phyloP scores from a whole-genome alignment of 2,113 vertebrate genomes.

The Pavo muticus region DNA sequence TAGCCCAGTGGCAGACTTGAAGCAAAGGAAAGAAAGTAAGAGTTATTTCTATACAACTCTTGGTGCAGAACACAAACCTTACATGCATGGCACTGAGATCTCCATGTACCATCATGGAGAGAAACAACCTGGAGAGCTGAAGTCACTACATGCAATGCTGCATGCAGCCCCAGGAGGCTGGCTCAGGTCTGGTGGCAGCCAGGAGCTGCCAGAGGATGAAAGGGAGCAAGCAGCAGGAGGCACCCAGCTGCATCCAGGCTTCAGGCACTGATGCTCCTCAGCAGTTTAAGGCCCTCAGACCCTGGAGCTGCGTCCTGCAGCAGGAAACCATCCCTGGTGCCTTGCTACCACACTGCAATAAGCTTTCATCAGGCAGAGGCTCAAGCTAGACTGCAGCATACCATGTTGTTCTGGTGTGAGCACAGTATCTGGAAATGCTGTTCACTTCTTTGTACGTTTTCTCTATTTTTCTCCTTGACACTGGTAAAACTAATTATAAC shows the following conservation, averaged over 20 bases:
- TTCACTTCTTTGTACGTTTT: background rate
- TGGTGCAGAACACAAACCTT: background rate
- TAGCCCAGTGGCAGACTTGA: background rate
- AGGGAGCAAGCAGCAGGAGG: background rate
- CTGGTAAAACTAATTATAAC: background rate
- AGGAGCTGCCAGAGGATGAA: background rate
- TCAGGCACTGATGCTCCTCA: background rate
- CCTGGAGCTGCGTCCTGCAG: background rate
- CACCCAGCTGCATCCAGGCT: fast-evolving
- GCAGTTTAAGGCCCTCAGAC: background rate
- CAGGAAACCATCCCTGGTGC: background rate
- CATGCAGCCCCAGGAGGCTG: fast-evolving
- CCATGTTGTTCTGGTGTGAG: background rate
- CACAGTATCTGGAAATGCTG: background rate
- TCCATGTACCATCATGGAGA: background rate
- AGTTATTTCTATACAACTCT: background rate
- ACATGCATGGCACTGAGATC: background rate
- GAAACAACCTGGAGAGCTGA: background rate
- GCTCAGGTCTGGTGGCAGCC: background rate
- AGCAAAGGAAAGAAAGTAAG: background rate
- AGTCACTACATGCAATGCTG: background rate
- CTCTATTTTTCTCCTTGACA: background rate
- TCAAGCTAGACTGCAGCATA: background rate
- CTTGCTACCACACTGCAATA: background rate
- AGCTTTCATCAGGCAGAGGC: background rate